Evolutionary conservation across 2,797 vertebrate genomes (phyloP).

Genomic region (Falco biarmicus): DNA sequence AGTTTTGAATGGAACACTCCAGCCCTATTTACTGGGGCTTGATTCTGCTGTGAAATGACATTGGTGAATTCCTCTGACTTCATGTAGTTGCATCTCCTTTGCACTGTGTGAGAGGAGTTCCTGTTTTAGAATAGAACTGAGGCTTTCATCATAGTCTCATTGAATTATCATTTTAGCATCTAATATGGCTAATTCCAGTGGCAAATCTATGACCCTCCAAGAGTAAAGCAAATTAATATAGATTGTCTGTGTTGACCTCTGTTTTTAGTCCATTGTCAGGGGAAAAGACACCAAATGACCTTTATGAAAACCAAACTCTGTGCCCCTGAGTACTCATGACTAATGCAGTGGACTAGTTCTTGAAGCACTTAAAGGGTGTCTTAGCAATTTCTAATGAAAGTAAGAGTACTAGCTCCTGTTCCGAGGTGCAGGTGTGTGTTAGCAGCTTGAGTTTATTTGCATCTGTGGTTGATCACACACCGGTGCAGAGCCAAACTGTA

Average conservation of each 20-base stretch:
- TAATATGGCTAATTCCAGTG: slow-evolving; percentile 35
- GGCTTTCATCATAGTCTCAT: slow-evolving; percentile 48
- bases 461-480: slow-evolving; percentile 10
- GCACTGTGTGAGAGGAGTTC: neutral
- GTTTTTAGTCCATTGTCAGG: slow-evolving; percentile 60
- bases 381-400: neutral
- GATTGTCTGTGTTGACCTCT: slow-evolving; percentile 55
- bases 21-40: neutral
- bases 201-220: slow-evolving; percentile 56
- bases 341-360: slow-evolving; percentile 44
- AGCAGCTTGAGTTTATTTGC: slow-evolving; percentile 28
- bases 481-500: neutral
- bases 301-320: slow-evolving; percentile 32
- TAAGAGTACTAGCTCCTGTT: neutral
- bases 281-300: slow-evolving; percentile 53
- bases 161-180: slow-evolving; percentile 52
- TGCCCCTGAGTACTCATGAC: slow-evolving; percentile 36
- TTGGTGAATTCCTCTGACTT: neutral
- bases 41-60: neutral
- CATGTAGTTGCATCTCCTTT: neutral
- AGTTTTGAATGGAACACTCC: neutral
- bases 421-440: neutral
- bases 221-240: slow-evolving; percentile 61
- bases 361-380: neutral
- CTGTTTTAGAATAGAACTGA: neutral